Percentiles rank a stretch among this genome's conserved stretches.
Evolutionary conservation across 2,797 vertebrate species (phyloP).

Genomic region (Hybognathus amarus): DNA sequence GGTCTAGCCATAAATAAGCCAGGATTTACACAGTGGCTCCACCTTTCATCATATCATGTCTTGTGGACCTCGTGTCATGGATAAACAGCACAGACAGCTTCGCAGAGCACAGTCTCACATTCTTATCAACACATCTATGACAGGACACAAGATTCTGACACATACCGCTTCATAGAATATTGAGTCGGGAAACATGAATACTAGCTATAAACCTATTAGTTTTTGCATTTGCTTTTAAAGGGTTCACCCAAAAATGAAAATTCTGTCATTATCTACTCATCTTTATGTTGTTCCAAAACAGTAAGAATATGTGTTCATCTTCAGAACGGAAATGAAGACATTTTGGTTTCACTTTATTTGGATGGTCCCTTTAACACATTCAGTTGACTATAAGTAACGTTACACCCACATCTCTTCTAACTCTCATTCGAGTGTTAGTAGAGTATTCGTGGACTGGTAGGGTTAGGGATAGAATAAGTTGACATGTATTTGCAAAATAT

Average conservation of each 20-base stretch:
- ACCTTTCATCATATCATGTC: slow-evolving; percentile 40
- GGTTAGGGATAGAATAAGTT: too few species aligned
- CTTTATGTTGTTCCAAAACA: neutral
- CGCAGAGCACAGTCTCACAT: slow-evolving; percentile 4
- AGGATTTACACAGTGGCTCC: slow-evolving; percentile 43
- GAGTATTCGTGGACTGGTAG: too few species aligned
- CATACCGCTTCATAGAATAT: neutral
- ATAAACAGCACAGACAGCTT: neutral
- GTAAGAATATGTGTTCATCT: neutral
- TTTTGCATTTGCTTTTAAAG: neutral
- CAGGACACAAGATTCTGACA: neutral
- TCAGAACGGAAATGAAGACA: neutral
- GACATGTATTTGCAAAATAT: too few species aligned
- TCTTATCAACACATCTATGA: slow-evolving; percentile 10
- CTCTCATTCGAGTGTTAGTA: too few species aligned
- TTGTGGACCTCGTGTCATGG: slow-evolving; percentile 10
- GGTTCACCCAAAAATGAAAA: neutral
- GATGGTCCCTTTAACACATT: too few species aligned
- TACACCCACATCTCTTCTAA: too few species aligned
- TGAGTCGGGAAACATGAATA: neutral
- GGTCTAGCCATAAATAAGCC: slow-evolving; percentile 20
- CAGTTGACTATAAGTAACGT: too few species aligned
- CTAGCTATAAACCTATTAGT: too few species aligned
- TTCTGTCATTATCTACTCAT: neutral
- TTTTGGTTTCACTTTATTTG: too few species aligned